These are phyloP conservation scores for Ferrisia virgata DNA, from an alignment of 2,888 invertebrate genomes.

Conservation along the genomic window DNA sequence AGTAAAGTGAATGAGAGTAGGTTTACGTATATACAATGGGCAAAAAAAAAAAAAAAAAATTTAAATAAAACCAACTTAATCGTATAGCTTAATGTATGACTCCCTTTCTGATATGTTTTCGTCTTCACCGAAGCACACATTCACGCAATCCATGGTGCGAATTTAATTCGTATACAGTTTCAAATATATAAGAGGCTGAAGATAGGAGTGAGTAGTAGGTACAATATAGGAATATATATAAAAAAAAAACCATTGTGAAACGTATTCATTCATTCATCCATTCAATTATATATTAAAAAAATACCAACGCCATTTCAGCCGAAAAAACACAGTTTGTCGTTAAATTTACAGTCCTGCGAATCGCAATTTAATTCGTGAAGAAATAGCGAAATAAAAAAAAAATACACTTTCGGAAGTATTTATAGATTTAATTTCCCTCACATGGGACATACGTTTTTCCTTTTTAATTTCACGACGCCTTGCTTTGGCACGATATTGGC, in stretches of 20 bases:
- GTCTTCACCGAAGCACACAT: background rate
- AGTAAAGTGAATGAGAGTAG: too few relatives aligned
- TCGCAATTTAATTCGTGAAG: slow-evolving; percentile 34
- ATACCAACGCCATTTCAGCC: background rate
- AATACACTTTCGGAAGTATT: slow-evolving; percentile 37
- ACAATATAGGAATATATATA: too few relatives aligned
- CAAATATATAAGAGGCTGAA: too few relatives aligned
- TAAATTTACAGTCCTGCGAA: slow-evolving; percentile 34
- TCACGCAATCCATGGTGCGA: background rate
- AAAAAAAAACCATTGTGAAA: background rate
- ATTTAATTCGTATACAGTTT: slow-evolving; percentile 22
- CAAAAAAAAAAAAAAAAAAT: background rate
- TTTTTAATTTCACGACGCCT: slow-evolving; percentile 41
- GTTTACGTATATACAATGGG: too few relatives aligned
- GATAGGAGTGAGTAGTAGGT: too few relatives aligned
- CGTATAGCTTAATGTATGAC: background rate
- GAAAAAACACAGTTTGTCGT: slow-evolving; percentile 20
- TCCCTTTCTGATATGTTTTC: background rate
- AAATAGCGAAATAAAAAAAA: slow-evolving; percentile 36
- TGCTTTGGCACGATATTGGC: slow-evolving; percentile 43
- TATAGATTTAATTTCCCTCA: slow-evolving; percentile 42
- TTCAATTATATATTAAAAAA: background rate
- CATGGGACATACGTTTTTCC: slow-evolving; percentile 33
- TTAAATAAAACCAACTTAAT: background rate
- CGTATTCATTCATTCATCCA: background rate